Evolutionary conservation across 1,140 invertebrate species (phyloP), one percentile per base, ranked within the genome.

Genomic region (Nasonia longicornis): DNA sequence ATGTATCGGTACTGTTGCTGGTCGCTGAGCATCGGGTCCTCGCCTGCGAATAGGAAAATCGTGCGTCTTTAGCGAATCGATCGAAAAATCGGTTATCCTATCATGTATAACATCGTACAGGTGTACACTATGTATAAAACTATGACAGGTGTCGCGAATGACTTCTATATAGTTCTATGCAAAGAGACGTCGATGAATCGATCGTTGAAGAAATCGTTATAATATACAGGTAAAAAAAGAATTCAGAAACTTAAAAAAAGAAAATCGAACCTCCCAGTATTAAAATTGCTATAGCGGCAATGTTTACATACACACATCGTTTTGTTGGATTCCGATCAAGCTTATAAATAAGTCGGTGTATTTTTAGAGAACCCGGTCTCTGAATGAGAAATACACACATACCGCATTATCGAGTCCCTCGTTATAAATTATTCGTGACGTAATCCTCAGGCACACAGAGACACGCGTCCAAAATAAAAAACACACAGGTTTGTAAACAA

Each of bases 1-100:
- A 97, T 95, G 92, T 97, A 97, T 84, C 96, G 93, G 91, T 97
- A 97, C 83, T 96, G 95, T 84, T 96, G 95, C 87, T 95, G 94
- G 90, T 97, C 95, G 85, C 93, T 94, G 58, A 94, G 87, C 91
- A 95, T 93, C 58, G 93, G 94, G 90, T 95, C 95, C 91, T 97
- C 96, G 87, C 95, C 96, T 96, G 90, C 67, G 87, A 86, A 85
- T 58, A 3, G 70, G 35, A 72, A 38, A n/a, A 72, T 42, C 35
- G 8, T 3, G 16, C 52, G 20, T 0, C 52, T 58, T 58, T 58
- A 58, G 52, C 16, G 16, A 58, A 58, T 58, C 52, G 52, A 58
- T 20, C 52, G 20, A 7, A 58, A n/a, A 58, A 58, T 52, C 48
- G 14, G 12, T 52, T 16, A 52, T 52, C 48, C 48, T 52, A 52